These are phyloP conservation scores for Trachemys scripta DNA, from an alignment of 2,113 vertebrate species.

Conservation along the genomic window DNA sequence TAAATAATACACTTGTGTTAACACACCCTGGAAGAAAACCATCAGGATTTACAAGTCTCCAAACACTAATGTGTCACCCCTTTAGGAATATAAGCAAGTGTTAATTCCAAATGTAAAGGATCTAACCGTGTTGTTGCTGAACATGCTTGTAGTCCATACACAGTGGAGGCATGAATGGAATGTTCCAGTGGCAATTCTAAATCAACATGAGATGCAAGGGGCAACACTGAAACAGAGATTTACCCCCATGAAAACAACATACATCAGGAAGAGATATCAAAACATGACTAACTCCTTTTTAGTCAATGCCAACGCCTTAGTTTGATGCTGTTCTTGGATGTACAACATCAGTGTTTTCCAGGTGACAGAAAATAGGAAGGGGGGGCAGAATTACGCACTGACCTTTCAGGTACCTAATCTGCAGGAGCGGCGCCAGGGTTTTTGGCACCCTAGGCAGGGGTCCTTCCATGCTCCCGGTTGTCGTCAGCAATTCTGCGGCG, in stretches of 20 bases:
- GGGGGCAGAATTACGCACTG: neutral
- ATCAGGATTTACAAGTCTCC: neutral
- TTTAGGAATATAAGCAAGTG: neutral
- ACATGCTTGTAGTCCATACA: neutral
- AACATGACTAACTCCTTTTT: neutral
- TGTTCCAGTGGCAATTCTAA: neutral
- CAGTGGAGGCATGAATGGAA: neutral
- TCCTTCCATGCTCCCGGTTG: too few relatives aligned
- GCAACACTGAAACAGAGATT: neutral
- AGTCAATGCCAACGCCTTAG: too few relatives aligned
- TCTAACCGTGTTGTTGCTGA: neutral
- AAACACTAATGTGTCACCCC: neutral
- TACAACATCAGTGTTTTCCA: neutral
- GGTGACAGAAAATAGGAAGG: neutral
- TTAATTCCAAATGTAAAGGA: neutral
- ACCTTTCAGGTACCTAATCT: neutral
- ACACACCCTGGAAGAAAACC: neutral
- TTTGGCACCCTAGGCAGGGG: too few relatives aligned
- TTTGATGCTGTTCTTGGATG: too few relatives aligned
- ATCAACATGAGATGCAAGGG: too few relatives aligned
- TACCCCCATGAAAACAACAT: neutral
- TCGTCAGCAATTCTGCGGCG: too few relatives aligned
- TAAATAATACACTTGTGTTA: accelerated
- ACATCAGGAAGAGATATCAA: neutral
- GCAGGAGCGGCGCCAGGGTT: too few relatives aligned